Conservation (phyloP, 1,140 invertebrate genomes). For the Piezodorus guildinii region DNA sequence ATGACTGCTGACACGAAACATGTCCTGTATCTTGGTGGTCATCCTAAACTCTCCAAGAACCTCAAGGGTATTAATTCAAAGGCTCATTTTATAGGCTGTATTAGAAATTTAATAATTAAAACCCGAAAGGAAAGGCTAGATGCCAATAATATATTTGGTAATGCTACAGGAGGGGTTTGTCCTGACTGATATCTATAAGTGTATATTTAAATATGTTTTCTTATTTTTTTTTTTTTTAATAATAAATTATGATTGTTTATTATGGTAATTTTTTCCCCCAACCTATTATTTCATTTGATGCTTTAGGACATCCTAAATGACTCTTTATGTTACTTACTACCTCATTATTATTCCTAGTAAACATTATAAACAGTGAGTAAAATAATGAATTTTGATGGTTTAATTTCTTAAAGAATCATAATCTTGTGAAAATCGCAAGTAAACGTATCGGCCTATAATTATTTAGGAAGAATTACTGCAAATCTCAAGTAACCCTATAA, state of each 20-base stretch:
- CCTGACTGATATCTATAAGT: constrained; percentile 33
- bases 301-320: no score
- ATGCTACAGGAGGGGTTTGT: constrained; percentile 57
- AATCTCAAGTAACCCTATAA: no score
- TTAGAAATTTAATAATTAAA: constrained; percentile 57
- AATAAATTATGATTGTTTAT: constrained; percentile 1
- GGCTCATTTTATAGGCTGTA: constrained; percentile 70
- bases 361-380: no score
- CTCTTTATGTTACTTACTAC: no score
- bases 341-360: no score
- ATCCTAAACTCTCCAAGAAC: constrained; percentile 42
- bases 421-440: no score
- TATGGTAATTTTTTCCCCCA: neutral
- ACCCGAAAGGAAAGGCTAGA: constrained; percentile 45
- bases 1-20: constrained; percentile 66
- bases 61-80: constrained; percentile 45
- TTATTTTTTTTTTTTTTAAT: neutral
- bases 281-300: neutral
- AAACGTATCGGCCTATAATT: no score
- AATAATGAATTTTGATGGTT: no score
- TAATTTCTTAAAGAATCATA: no score
- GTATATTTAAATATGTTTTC: neutral
- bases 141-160: constrained; percentile 45
- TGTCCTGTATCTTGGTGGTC: constrained; percentile 80
- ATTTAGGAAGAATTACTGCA: no score